phyloP scores from a whole-genome alignment of 2,888 invertebrate genomes.

The Synanthedon vespiformis region DNA sequence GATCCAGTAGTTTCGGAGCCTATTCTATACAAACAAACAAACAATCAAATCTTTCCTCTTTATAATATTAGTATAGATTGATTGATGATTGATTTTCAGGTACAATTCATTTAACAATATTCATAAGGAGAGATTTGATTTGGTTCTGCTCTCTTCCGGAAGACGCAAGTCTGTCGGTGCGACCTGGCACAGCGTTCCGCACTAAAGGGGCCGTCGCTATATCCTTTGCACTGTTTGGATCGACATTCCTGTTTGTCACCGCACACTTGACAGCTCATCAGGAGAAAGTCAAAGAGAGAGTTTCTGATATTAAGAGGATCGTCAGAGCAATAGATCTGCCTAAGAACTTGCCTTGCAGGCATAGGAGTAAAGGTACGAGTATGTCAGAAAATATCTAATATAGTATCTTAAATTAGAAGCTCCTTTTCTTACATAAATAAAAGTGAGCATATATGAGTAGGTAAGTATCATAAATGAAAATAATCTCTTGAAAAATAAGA shows the following conservation, averaged over 20 bases:
- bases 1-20: too few relatives aligned
- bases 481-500: too few relatives aligned
- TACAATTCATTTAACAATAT: conserved; percentile 89
- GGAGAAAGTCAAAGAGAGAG: conserved; percentile 86
- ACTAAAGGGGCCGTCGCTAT: conserved; percentile 97
- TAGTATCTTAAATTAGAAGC: too few relatives aligned
- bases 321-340: conserved; percentile 86
- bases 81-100: too few relatives aligned
- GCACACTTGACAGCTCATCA: conserved; percentile 95
- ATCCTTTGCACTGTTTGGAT: conserved; percentile 93
- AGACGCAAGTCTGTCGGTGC: conserved; percentile 86
- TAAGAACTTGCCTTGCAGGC: conserved; percentile 80
- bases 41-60: too few relatives aligned
- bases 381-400: not conserved
- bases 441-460: too few relatives aligned
- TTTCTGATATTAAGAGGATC: conserved; percentile 87
- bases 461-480: too few relatives aligned
- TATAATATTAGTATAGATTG: too few relatives aligned
- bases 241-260: conserved; percentile 94
- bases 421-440: too few relatives aligned
- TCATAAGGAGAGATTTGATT: conserved; percentile 90
- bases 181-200: conserved; percentile 89
- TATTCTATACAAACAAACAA: too few relatives aligned
- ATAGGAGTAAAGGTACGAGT: conserved; percentile 80
- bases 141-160: conserved; percentile 97